phyloP scores from a whole-genome alignment of 37 sponge, comb jelly and placozoan species.

The Chondrilla cf. caribensis region DNA sequence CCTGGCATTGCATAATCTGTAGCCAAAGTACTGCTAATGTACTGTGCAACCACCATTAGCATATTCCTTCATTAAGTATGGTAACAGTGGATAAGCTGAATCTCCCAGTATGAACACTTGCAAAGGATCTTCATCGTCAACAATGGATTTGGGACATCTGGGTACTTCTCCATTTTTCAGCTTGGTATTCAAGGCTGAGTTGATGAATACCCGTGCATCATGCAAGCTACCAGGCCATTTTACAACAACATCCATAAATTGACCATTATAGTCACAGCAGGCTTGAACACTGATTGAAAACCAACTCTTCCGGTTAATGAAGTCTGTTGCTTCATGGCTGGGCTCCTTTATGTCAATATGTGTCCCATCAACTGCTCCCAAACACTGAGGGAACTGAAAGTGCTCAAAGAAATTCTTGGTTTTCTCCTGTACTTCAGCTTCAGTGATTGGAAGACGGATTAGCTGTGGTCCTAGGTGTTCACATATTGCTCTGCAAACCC shows the following conservation, averaged over 20 bases:
- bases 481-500: constrained; percentile 1
- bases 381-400: constrained; percentile 9
- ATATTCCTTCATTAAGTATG: constrained; percentile 36
- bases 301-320: neutral
- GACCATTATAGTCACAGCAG: constrained; percentile 10
- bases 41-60: constrained; percentile 10
- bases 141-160: neutral
- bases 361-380: constrained; percentile 9
- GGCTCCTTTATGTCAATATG: constrained; percentile 9
- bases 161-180: constrained; percentile 3
- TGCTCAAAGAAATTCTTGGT: neutral
- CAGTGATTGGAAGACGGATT: constrained; percentile 7
- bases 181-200: constrained; percentile 3
- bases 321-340: constrained; percentile 21
- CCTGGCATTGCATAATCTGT: neutral
- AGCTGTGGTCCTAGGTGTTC: constrained; percentile 9
- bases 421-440: constrained; percentile 13
- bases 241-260: constrained; percentile 27
- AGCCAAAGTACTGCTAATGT: constrained; percentile 30
- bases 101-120: constrained; percentile 26
- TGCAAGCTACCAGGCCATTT: constrained; percentile 37
- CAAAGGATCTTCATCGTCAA: constrained; percentile 18
- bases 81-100: constrained; percentile 26
- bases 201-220: constrained; percentile 29
- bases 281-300: constrained; percentile 28